Conservation (phyloP, 2,888 invertebrate genomes). For the Hypomecis punctinalis region DNA sequence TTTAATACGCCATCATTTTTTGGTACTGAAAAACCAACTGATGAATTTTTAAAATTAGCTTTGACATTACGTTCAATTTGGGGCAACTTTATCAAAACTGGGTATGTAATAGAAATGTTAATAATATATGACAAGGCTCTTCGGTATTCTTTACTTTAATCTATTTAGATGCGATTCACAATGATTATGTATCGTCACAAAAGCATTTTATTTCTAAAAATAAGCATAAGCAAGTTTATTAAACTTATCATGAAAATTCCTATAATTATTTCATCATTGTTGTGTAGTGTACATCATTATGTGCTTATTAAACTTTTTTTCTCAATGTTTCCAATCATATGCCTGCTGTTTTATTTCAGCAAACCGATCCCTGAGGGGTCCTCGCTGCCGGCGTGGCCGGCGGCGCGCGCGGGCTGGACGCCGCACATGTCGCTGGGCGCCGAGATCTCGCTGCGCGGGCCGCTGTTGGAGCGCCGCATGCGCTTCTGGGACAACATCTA, state of each 20-base stretch:
- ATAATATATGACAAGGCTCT: too few relatives aligned
- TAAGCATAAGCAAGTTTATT: too few relatives aligned
- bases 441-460: constrained; percentile 45
- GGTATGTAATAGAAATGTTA: constrained; percentile 46
- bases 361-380: constrained; percentile 19
- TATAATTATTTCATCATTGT: too few relatives aligned
- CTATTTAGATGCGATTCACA: too few relatives aligned
- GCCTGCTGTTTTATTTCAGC: neutral
- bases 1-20: constrained; percentile 21
- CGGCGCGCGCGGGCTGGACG: constrained; percentile 41
- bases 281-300: too few relatives aligned
- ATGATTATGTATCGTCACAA: too few relatives aligned
- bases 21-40: constrained; percentile 32
- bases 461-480: constrained; percentile 43
- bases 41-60: constrained; percentile 46
- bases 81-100: constrained; percentile 57
- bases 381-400: constrained; percentile 54
- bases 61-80: constrained; percentile 50
- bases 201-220: too few relatives aligned
- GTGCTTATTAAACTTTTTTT: too few relatives aligned
- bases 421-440: constrained; percentile 57
- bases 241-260: too few relatives aligned
- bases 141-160: too few relatives aligned
- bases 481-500: constrained; percentile 60
- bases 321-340: too few relatives aligned